These are phyloP conservation scores for Pseudoips prasinana DNA, from an alignment of 2,888 invertebrate genomes.

Conservation along the genomic window DNA sequence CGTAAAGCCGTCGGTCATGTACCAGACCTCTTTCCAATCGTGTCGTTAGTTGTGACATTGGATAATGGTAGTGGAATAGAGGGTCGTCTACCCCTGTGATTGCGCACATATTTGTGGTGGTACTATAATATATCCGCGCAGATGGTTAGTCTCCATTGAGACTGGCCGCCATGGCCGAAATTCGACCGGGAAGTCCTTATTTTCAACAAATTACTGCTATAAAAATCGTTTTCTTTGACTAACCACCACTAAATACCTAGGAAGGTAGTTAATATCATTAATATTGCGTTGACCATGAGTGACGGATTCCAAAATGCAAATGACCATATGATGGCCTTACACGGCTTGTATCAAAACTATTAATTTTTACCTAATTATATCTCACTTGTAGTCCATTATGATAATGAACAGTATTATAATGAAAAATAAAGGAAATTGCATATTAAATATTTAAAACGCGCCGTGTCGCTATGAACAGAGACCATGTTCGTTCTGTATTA, in stretches of 20 bases:
- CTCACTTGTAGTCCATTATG: constrained; percentile 59
- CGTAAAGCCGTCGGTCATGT: too few species aligned
- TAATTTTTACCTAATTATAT: constrained; percentile 60
- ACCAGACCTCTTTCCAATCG: too few species aligned
- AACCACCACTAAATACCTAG: constrained; percentile 16
- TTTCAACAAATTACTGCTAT: too few species aligned
- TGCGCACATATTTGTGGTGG: too few species aligned
- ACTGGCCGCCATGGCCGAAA: too few species aligned
- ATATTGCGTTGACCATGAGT: constrained; percentile 7
- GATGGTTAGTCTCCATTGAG: too few species aligned
- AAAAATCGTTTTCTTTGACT: too few species aligned
- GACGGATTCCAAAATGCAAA: constrained; percentile 24
- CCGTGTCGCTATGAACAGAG: constrained; percentile 68
- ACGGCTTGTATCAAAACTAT: constrained; percentile 44
- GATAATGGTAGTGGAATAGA: too few species aligned
- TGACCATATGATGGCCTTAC: constrained; percentile 34
- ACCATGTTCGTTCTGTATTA: constrained; percentile 76
- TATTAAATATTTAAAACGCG: constrained; percentile 78
- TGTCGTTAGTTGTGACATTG: too few species aligned
- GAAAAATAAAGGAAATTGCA: constrained; percentile 75
- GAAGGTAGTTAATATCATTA: constrained; percentile 23
- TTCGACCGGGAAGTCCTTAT: too few species aligned
- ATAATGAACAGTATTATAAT: constrained; percentile 54
- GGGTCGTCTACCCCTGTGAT: too few species aligned
- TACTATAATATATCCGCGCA: too few species aligned